Conservation (phyloP, 2,113 vertebrate genomes). For the Camelus bactrianus region DNA sequence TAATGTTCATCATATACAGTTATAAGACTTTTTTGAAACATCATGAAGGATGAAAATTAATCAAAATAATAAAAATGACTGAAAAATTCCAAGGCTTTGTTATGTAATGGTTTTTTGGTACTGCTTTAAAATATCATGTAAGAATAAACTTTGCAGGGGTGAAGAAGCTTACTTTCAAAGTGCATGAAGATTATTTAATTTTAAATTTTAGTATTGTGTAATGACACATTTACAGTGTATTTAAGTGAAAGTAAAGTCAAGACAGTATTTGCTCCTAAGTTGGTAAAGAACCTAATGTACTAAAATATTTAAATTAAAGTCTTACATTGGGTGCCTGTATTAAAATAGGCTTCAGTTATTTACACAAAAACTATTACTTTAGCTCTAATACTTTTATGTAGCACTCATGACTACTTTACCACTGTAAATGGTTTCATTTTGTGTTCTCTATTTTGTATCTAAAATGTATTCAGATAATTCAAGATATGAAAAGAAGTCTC, state of each 20-base stretch:
- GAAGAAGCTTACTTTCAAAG: conserved; percentile 54
- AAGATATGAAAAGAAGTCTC: background rate
- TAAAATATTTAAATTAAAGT: conserved; percentile 38
- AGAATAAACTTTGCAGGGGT: conserved; percentile 34
- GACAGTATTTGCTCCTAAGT: conserved; percentile 53
- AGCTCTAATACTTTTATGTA: conserved; percentile 51
- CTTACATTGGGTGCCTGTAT: conserved; percentile 19
- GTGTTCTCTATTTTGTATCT: conserved; percentile 26
- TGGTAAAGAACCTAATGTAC: conserved; percentile 42
- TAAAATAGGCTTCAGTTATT: conserved; percentile 60
- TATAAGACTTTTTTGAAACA: background rate
- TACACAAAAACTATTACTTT: conserved; percentile 31
- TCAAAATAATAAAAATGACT: background rate
- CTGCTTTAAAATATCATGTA: conserved; percentile 41
- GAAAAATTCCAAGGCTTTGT: background rate
- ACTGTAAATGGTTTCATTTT: conserved; percentile 48
- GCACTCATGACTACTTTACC: background rate
- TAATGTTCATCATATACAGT: conserved; percentile 47
- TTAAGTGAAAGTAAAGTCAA: conserved; percentile 55
- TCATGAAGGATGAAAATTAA: conserved; percentile 6
- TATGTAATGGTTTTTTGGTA: conserved; percentile 19
- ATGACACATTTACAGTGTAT: conserved; percentile 55
- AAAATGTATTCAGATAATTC: conserved; percentile 40
- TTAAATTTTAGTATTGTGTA: conserved; percentile 61
- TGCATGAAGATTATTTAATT: conserved; percentile 28